phyloP scores from a whole-genome alignment of 2,888 invertebrate genomes.

The Plusia festucae region DNA sequence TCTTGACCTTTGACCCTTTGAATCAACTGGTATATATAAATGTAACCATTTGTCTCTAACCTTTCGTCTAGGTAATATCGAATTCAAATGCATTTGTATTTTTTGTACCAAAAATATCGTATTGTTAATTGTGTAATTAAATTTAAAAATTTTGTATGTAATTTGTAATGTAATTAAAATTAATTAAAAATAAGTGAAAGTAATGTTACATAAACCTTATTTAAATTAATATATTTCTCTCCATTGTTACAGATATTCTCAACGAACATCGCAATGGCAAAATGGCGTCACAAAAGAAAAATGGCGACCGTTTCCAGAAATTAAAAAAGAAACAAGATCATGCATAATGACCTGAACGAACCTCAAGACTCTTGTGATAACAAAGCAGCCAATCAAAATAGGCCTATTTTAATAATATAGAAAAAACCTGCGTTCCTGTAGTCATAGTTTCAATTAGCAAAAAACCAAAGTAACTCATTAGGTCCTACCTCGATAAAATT shows the following conservation, averaged over 20 bases:
- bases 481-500: constrained; percentile 46
- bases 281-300: constrained; percentile 45
- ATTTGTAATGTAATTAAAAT: too few relatives aligned
- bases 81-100: background rate
- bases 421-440: constrained; percentile 79
- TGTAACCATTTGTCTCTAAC: background rate
- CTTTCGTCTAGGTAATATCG: background rate
- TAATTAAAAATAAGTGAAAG: too few relatives aligned
- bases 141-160: too few relatives aligned
- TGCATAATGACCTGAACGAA: constrained; percentile 48
- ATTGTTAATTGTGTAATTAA: too few relatives aligned
- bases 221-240: constrained; percentile 34
- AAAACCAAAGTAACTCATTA: constrained; percentile 77
- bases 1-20: constrained; percentile 11
- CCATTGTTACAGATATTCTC: constrained; percentile 61
- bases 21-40: constrained; percentile 25
- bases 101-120: background rate
- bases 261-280: constrained; percentile 24
- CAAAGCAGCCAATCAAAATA: constrained; percentile 55
- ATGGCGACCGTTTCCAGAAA: constrained; percentile 26
- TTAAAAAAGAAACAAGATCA: constrained; percentile 24
- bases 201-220: background rate
- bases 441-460: constrained; percentile 78
- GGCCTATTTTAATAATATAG: constrained; percentile 66
- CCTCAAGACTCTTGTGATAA: constrained; percentile 67